Base-by-base conservation (phyloP, 2,797 vertebrate species). In the Margarornis squamiger region DNA sequence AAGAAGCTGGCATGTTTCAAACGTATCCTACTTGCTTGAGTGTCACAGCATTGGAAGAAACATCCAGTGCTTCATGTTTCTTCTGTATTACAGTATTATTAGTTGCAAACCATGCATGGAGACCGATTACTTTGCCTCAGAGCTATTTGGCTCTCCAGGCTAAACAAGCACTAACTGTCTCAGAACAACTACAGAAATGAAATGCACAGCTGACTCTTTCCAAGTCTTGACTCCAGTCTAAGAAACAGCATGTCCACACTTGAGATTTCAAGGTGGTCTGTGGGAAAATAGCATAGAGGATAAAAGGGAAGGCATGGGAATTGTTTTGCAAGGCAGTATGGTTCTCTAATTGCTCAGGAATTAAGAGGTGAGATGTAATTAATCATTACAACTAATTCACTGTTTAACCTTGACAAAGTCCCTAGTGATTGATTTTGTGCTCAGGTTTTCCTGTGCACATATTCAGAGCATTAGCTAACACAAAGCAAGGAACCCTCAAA, bases 201-300 rank as follows among this genome's bases (percentile, higher is more conserved):
- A 90, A 93, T 82, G 67, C 65, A 83, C 62, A 97, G 48, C 89
- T 94, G 86, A 73, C 49, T 94, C 45, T 81, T 66, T 70, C 51
- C 48, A 87, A 74, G 59, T 94, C 74, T 90, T 72, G 48, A 82
- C 68, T 86, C 49, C 86, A 89, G 87, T 36, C 68, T 93, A 71
- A 67, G 92, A 90, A 95, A 45, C 45, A 87, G 41, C 74, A 48
- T 54, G 48, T 78, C 88, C 72, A 93, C 63, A 65, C 59, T 79
- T 73, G 30, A 84, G 57, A 21, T 90, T 86, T 95, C 93, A 89
- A 24, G 75, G 72, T 54, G 51, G 20, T 68, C 80, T 84, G 15
- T 49, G 62, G 29, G 63, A 62, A 88, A 89, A 73, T 17, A 66
- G n/a, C 1, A 7, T 62, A 27, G 34, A 78, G 8, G 14, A 70